Conservation (phyloP, 1,140 invertebrate genomes). For the Drosophila obscura region DNA sequence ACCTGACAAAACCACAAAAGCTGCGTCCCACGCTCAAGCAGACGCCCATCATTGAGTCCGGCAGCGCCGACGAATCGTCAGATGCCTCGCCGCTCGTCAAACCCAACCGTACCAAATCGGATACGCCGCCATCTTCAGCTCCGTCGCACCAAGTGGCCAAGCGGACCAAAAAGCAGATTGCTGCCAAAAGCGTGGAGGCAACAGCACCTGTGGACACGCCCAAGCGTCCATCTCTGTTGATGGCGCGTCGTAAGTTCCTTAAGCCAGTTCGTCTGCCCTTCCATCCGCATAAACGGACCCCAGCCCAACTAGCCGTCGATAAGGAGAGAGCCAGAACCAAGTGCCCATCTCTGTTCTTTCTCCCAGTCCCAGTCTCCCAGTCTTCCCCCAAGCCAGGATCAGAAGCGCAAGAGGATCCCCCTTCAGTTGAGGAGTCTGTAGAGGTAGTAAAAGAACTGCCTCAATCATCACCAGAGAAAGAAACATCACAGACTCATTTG, state of each 20-base stretch:
- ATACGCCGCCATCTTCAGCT: conserved; percentile 11
- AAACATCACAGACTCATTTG: too few relatives aligned
- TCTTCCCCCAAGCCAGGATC: conserved; percentile 26
- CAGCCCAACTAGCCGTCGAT: conserved; percentile 1
- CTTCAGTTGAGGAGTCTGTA: neutral
- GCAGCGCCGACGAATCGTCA: conserved; percentile 51
- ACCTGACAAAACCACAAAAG: conserved; percentile 63
- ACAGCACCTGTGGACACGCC: too few relatives aligned
- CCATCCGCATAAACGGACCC: conserved; percentile 28
- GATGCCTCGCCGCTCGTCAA: conserved; percentile 57
- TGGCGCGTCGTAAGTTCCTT: conserved; percentile 35
- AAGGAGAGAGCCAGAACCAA: conserved; percentile 6
- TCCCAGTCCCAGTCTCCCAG: conserved; percentile 41
- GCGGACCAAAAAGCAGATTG: conserved; percentile 68
- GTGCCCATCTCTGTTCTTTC: conserved; percentile 11
- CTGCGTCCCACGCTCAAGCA: conserved; percentile 44
- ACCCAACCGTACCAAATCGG: conserved; percentile 21
- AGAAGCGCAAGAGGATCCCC: neutral
- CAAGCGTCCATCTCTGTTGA: too few relatives aligned
- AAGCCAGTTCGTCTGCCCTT: conserved; percentile 49
- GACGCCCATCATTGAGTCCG: conserved; percentile 30
- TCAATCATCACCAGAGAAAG: neutral
- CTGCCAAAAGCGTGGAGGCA: conserved; percentile 14
- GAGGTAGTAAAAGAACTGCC: neutral
- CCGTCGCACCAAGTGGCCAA: conserved; percentile 31